phyloP scores from a whole-genome alignment of 2,797 vertebrate species.

The Typhlichthys eigenmanni region DNA sequence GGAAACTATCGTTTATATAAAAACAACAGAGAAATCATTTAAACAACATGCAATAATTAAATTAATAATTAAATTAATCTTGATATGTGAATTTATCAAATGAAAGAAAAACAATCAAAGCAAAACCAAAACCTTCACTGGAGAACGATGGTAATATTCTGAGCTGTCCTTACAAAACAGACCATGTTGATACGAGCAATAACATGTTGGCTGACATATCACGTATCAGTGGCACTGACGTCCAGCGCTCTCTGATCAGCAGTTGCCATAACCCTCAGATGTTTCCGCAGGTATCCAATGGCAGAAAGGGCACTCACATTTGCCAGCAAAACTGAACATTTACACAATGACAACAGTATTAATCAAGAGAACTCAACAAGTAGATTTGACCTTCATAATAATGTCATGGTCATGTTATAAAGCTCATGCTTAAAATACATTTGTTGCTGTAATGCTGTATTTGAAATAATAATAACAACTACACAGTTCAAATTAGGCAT shows the following conservation, averaged over 20 bases:
- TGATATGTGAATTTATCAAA: no score
- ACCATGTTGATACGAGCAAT: background rate
- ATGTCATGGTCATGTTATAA: no score
- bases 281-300: slow-evolving; percentile 89
- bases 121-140: background rate
- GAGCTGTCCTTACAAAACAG: slow-evolving; percentile 1
- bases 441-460: background rate
- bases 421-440: background rate
- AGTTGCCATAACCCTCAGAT: slow-evolving; percentile 64
- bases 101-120: background rate
- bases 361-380: background rate
- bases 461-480: background rate
- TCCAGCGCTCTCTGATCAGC: slow-evolving; percentile 35
- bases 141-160: background rate
- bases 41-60: no score
- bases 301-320: slow-evolving; percentile 91
- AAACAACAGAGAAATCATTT: slow-evolving; percentile 1
- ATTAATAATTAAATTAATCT: no score
- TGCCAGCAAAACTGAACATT: slow-evolving; percentile 86
- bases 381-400: no score
- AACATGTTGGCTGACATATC: slow-evolving; percentile 20
- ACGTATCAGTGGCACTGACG: slow-evolving; percentile 34
- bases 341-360: slow-evolving; percentile 32
- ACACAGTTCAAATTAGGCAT: slow-evolving; percentile 11
- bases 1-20: background rate